Evolutionary conservation across 2,888 invertebrate species (phyloP).

Genomic region (Melinaea marsaeus): DNA sequence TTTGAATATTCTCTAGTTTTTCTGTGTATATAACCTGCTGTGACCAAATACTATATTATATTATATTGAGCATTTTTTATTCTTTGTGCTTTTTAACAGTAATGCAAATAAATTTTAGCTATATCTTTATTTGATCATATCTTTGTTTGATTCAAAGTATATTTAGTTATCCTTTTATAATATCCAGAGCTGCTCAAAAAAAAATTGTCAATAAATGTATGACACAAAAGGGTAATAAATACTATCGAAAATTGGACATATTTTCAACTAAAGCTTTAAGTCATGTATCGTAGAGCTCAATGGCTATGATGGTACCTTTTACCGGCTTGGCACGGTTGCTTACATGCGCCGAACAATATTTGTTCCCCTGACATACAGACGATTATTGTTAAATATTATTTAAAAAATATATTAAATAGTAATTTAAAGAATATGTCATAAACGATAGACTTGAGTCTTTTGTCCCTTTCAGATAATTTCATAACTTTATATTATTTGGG

Average conservation of each 20-base stretch:
- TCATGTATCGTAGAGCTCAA: slow-evolving; percentile 39
- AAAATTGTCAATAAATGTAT: slow-evolving; percentile 10
- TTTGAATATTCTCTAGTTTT: too few species aligned
- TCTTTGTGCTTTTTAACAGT: too few species aligned
- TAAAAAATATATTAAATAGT: background rate
- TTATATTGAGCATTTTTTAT: background rate
- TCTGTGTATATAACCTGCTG: too few species aligned
- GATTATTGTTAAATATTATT: slow-evolving; percentile 16
- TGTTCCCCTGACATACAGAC: slow-evolving; percentile 40
- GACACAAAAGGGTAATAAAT: background rate
- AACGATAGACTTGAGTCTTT: too few species aligned
- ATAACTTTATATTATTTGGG: too few species aligned
- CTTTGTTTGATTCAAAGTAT: too few species aligned
- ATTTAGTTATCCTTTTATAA: too few species aligned
- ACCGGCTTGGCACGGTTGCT: slow-evolving; percentile 32
- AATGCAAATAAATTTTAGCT: too few species aligned
- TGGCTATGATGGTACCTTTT: slow-evolving; percentile 38
- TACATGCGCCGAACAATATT: slow-evolving; percentile 45
- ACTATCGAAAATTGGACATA: slow-evolving; percentile 25
- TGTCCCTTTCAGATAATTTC: too few species aligned
- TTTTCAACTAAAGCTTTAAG: slow-evolving; percentile 42
- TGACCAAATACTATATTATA: too few species aligned
- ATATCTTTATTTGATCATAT: too few species aligned
- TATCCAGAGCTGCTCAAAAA: background rate
- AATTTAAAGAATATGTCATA: too few species aligned